Evolutionary conservation across 2,113 vertebrate genomes (phyloP).

Genomic region (Mus spicilegus): DNA sequence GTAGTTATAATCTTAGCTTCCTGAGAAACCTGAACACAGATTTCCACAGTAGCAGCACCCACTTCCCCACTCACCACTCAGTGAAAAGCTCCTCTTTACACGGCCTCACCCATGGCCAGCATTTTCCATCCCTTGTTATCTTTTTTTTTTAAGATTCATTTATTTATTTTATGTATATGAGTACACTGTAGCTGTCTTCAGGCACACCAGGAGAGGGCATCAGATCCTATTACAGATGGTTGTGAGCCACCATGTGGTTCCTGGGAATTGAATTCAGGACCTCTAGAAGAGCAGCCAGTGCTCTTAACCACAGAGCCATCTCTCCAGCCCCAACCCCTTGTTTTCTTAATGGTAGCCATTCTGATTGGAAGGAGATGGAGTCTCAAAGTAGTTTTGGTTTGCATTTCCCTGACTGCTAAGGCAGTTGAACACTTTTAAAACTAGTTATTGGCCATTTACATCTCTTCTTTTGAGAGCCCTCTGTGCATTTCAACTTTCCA

Average conservation of each 20-base stretch:
- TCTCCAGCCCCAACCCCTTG: too few species aligned
- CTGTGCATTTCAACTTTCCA: not conserved
- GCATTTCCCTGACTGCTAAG: not conserved
- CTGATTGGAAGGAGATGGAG: not conserved
- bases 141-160: too few species aligned
- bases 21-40: not conserved
- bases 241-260: too few species aligned
- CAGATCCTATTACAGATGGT: too few species aligned
- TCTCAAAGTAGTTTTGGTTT: not conserved
- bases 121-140: too few species aligned
- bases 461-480: not conserved
- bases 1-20: not conserved
- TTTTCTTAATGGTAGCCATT: not conserved
- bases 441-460: not conserved
- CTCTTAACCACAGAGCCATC: too few species aligned
- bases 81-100: not conserved
- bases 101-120: fast-evolving
- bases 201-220: too few species aligned
- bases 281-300: too few species aligned
- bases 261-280: too few species aligned
- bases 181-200: too few species aligned
- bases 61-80: not conserved
- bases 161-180: too few species aligned
- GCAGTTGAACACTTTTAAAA: not conserved
- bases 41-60: not conserved